Base-by-base conservation (phyloP, 2,888 invertebrate species). In the Cheilosia urbana region DNA sequence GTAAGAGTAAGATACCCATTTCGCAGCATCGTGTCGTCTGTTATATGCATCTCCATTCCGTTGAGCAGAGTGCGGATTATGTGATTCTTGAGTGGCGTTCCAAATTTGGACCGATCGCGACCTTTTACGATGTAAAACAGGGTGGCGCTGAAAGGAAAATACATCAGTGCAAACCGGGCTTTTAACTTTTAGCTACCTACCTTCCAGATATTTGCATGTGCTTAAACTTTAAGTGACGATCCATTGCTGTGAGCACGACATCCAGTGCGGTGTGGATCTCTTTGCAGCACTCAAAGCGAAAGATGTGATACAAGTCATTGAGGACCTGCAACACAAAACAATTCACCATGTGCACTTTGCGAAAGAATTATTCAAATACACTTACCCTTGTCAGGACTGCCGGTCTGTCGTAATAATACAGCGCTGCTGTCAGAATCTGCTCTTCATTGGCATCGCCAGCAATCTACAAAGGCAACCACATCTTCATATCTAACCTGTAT, bases 1-100 rank as follows among this genome's bases (percentile, higher is more conserved):
- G 98, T 98, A 47, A 99, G 93, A 0, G 98, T 98, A 80, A 99
- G 94, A 92, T 98, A 98, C 66, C 98, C 98, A 92, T 99, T 99
- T 71, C 98, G 94, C 95, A 99, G 96, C 98, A 99, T 98, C 30
- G 97, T 98, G 88, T 97, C 96, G 90, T 98, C 98, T 40, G 95
- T 94, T 83, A 95, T 94, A 90, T 98, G 97, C 69, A 95, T 94
- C 88, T 96, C 96, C 98, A 98, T 98, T 19, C 96, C 98, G 90
- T 97, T 96, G 42, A 98, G 93, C 68, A 98, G 93, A 0, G 96
- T 95, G 1, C 95, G 95, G 71, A 98, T 96, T 79, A 98, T 96
- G 89, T 95, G 95, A 90, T 95, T 94, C 90, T 97, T 97, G 81
- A 97, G 93, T 89, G 94, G 94, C 17, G 95, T 94, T 34, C 95